Evolutionary conservation across 2,113 vertebrate genomes (phyloP).

Genomic region (Elachura formosa): DNA sequence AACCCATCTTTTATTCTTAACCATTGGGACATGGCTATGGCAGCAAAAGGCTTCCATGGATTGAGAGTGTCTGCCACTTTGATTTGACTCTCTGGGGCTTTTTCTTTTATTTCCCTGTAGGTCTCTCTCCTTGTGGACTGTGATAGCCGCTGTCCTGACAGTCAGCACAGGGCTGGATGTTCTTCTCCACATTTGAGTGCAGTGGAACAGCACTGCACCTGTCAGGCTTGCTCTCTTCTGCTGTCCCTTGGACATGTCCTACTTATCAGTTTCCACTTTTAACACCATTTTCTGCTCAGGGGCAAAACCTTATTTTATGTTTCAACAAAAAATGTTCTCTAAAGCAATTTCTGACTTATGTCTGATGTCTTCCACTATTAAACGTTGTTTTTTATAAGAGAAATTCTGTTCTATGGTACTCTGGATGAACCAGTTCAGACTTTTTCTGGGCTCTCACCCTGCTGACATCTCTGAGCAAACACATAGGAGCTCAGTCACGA

Average conservation of each 20-base stretch:
- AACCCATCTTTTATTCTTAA: not conserved
- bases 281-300: not conserved
- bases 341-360: not conserved
- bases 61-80: not conserved
- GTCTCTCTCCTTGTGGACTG: not conserved
- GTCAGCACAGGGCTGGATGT: not conserved
- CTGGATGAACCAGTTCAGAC: not conserved
- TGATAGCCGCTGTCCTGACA: not conserved
- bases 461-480: not conserved
- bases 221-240: not conserved
- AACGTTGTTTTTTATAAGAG: not conserved
- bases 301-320: not conserved
- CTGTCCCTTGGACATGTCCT: not conserved
- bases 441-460: not conserved
- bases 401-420: not conserved
- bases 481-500: not conserved
- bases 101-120: not conserved
- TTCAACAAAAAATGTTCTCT: not conserved
- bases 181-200: not conserved
- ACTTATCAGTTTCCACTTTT: not conserved
- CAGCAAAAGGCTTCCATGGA: not conserved
- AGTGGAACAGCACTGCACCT: not conserved
- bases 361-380: not conserved
- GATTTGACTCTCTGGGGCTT: not conserved
- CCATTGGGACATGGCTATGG: not conserved